Evolutionary conservation across 2,797 vertebrate genomes (phyloP).

Genomic region (Ispidina picta): DNA sequence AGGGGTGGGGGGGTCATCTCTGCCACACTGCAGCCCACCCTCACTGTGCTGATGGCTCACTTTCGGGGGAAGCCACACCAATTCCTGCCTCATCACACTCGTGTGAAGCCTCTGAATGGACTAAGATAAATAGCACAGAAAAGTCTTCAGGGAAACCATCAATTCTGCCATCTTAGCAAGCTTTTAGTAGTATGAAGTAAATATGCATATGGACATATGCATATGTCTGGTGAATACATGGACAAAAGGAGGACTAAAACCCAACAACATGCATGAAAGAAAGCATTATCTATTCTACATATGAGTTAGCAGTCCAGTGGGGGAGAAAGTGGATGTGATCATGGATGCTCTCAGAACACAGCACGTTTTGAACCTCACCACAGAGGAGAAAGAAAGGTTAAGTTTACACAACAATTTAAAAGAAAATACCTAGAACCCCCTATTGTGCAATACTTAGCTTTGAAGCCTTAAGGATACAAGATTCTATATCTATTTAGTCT

Average conservation of each 20-base stretch:
- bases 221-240: background rate
- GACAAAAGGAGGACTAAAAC: background rate
- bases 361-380: fast-evolving
- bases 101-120: background rate
- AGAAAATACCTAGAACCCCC: background rate
- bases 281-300: background rate
- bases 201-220: too few relatives aligned
- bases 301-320: background rate
- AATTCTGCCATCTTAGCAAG: background rate
- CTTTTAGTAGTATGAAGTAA: background rate
- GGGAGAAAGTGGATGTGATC: background rate
- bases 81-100: background rate
- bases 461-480: background rate
- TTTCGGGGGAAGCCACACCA: background rate
- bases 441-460: background rate
- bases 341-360: fast-evolving
- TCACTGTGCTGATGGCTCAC: background rate
- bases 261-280: background rate
- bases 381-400: background rate
- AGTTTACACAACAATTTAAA: background rate
- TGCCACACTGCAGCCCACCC: background rate
- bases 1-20: background rate
- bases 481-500: background rate
- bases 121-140: background rate
- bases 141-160: background rate